These are phyloP conservation scores for Clavelina lepadiformis DNA, from an alignment of 23 tunicate genomes.

Conservation along the genomic window DNA sequence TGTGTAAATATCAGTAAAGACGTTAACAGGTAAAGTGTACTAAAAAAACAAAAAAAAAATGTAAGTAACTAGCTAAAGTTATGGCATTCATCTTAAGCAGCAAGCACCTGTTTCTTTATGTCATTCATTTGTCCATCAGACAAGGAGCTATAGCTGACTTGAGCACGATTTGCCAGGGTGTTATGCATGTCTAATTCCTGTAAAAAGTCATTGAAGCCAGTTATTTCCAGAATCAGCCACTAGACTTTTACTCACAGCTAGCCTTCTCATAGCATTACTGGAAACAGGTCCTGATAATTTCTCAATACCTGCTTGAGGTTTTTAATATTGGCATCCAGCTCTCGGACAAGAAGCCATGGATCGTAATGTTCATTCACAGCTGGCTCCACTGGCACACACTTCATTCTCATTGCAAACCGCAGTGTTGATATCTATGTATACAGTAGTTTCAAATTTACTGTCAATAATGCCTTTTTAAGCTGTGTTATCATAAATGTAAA, in stretches of 20 bases:
- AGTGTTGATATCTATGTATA: constrained; percentile 72
- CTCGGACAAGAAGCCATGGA: constrained; percentile 81
- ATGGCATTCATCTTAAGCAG: too few relatives aligned
- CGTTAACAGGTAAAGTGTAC: too few relatives aligned
- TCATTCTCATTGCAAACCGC: constrained; percentile 85
- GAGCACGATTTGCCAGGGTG: constrained; percentile 64
- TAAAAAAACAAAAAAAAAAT: too few relatives aligned
- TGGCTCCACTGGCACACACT: constrained; percentile 73
- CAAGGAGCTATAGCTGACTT: constrained; percentile 54
- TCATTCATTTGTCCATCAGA: constrained; percentile 72
- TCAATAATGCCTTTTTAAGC: too few relatives aligned
- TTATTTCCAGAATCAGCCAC: too few relatives aligned
- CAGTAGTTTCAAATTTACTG: background rate
- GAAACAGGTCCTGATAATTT: too few relatives aligned
- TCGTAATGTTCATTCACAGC: constrained; percentile 65
- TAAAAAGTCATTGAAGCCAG: background rate
- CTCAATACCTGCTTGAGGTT: constrained; percentile 72
- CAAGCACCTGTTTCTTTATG: constrained; percentile 69
- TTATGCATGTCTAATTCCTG: constrained; percentile 89
- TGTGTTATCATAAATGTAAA: too few relatives aligned
- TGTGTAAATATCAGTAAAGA: background rate
- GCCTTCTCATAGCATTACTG: too few relatives aligned
- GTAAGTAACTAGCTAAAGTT: too few relatives aligned
- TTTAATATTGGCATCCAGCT: constrained; percentile 54
- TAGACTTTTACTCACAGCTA: too few relatives aligned